phyloP scores from a whole-genome alignment of 2,113 vertebrate genomes.

The Tautogolabrus adspersus region DNA sequence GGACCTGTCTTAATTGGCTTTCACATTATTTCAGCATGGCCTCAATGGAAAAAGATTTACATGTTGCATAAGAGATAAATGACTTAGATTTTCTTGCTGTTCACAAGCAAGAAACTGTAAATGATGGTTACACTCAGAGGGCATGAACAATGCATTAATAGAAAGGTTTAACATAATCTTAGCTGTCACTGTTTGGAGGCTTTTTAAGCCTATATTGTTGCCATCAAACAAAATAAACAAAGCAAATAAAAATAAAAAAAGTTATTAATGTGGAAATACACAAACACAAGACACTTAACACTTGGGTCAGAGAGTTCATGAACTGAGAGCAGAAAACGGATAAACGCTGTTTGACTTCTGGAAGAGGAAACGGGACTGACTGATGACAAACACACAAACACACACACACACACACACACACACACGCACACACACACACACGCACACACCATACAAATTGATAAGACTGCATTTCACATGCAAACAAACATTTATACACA shows the following conservation, averaged over 20 bases:
- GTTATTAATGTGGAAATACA: no score
- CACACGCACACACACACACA: background rate
- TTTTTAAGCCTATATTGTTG: background rate
- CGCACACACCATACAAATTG: background rate
- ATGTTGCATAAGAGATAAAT: no score
- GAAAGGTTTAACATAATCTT: background rate
- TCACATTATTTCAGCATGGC: no score
- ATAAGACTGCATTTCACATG: conserved; percentile 27
- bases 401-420: no score
- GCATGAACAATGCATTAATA: background rate
- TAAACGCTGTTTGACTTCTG: conserved; percentile 31
- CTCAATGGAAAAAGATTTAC: no score
- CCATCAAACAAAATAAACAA: background rate
- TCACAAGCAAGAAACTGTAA: no score
- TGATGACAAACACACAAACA: background rate
- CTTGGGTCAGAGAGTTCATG: background rate
- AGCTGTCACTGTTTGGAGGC: no score
- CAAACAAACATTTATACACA: conserved; percentile 24
- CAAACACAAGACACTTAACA: background rate
- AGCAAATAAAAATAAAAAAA: background rate
- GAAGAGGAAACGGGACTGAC: conserved; percentile 7
- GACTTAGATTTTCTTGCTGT: no score
- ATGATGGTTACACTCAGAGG: no score
- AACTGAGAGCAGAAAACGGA: background rate
- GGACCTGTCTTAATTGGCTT: no score